A percentile compares a stretch with the other conserved stretches of the same genome.
These are phyloP conservation scores for Triops longicaudatus DNA, from an alignment of 1,140 invertebrate genomes.

Conservation along the genomic window DNA sequence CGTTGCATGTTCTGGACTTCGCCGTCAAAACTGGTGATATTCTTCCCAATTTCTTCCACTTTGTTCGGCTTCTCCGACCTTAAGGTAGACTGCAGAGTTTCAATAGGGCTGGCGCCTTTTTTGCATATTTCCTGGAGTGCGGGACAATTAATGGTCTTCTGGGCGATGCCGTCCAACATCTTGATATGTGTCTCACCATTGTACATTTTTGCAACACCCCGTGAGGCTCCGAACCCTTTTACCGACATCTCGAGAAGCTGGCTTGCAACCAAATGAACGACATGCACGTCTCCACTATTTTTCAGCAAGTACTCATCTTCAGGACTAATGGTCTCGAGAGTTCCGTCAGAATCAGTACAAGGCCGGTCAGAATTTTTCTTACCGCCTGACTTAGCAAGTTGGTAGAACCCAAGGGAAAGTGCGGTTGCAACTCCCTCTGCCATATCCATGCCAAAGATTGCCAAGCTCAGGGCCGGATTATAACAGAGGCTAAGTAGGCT, in stretches of 20 bases:
- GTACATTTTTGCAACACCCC: not conserved
- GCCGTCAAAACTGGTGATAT: no score
- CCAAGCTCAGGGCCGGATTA: no score
- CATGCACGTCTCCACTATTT: not conserved
- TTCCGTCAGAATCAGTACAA: not conserved
- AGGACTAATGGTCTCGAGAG: not conserved
- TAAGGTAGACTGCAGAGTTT: not conserved
- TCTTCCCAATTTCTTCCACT: no score
- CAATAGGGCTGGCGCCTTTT: not conserved
- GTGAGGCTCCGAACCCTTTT: not conserved
- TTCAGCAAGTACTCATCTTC: not conserved
- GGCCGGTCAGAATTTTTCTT: no score
- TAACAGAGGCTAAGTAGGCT: no score
- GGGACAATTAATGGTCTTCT: not conserved
- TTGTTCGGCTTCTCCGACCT: no score
- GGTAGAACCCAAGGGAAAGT: no score
- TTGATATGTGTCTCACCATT: not conserved
- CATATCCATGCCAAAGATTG: conserved; percentile 16
- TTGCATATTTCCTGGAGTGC: not conserved
- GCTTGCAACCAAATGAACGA: not conserved
- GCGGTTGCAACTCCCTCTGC: not conserved
- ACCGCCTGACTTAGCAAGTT: no score
- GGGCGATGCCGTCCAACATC: not conserved
- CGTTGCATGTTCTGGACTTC: no score
- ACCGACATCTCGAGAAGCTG: not conserved